Evolutionary conservation across 2,888 invertebrate genomes (phyloP).

Genomic region (Tetranychus piercei): DNA sequence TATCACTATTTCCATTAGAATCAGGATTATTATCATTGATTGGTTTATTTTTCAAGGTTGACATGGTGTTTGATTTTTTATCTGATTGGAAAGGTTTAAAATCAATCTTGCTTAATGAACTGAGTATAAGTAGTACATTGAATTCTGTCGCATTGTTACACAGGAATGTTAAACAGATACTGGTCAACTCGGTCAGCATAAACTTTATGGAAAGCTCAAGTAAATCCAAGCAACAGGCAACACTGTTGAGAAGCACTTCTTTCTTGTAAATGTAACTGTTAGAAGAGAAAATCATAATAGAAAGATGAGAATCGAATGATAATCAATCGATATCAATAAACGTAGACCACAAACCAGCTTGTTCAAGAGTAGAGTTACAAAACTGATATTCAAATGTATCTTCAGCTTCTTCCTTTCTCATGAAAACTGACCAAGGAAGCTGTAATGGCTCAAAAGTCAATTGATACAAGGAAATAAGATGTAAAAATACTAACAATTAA

Average conservation of each 20-base stretch:
- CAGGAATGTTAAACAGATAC: constrained; percentile 47
- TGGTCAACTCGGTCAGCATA: constrained; percentile 48
- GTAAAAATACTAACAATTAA: too few relatives aligned
- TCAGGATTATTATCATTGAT: neutral
- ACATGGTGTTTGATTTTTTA: neutral
- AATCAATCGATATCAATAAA: neutral
- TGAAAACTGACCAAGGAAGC: too few relatives aligned
- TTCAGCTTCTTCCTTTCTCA: neutral
- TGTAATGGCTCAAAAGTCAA: too few relatives aligned
- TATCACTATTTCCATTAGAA: neutral
- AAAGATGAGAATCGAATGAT: neutral
- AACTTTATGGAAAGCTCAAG: constrained; percentile 56
- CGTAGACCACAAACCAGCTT: neutral
- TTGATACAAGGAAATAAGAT: too few relatives aligned
- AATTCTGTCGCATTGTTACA: constrained; percentile 44
- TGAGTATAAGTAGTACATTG: constrained; percentile 47
- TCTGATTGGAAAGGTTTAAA: neutral
- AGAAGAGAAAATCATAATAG: neutral
- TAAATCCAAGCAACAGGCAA: constrained; percentile 47
- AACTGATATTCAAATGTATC: too few relatives aligned
- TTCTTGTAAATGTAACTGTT: constrained; percentile 46
- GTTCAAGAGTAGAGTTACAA: too few relatives aligned
- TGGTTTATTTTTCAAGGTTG: neutral
- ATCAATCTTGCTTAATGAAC: constrained; percentile 30
- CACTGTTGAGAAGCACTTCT: constrained; percentile 43